Evolutionary conservation across 35 echinoderm and acorn worm genomes (phyloP).

Genomic region (Ptychodera flava): DNA sequence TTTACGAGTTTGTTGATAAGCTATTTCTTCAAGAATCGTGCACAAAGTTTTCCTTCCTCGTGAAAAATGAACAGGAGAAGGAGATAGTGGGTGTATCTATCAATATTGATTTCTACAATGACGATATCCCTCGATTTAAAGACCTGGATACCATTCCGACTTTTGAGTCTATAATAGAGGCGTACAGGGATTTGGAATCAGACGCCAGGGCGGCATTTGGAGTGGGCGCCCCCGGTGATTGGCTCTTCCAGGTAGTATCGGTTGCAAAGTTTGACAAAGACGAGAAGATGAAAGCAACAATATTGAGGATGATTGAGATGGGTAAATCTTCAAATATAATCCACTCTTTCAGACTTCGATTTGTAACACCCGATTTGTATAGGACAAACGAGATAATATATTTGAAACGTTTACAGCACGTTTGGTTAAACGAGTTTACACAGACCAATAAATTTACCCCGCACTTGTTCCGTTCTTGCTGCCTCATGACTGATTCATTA

Average conservation of each 20-base stretch:
- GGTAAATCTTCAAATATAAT: no score
- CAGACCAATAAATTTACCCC: no score
- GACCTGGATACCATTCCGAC: neutral
- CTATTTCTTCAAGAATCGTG: neutral
- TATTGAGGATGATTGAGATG: neutral
- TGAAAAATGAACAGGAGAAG: neutral
- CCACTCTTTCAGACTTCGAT: no score
- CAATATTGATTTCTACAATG: neutral
- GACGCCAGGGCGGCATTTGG: neutral
- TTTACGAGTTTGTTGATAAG: neutral
- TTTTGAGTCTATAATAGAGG: neutral
- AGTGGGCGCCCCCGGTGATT: neutral
- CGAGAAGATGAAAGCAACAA: neutral
- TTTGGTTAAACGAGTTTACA: no score
- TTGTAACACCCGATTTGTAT: no score
- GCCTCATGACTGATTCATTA: no score
- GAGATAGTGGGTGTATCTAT: neutral
- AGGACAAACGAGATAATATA: no score
- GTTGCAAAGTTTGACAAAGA: neutral
- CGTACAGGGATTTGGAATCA: neutral
- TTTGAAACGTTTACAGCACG: no score
- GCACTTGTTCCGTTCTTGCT: no score
- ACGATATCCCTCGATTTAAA: neutral
- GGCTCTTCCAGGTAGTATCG: neutral
- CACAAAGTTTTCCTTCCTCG: neutral